Evolutionary conservation across 2,888 invertebrate genomes (phyloP), one percentile per base, ranked within the genome.

Genomic region (Cataglyphis altisquamis): DNA sequence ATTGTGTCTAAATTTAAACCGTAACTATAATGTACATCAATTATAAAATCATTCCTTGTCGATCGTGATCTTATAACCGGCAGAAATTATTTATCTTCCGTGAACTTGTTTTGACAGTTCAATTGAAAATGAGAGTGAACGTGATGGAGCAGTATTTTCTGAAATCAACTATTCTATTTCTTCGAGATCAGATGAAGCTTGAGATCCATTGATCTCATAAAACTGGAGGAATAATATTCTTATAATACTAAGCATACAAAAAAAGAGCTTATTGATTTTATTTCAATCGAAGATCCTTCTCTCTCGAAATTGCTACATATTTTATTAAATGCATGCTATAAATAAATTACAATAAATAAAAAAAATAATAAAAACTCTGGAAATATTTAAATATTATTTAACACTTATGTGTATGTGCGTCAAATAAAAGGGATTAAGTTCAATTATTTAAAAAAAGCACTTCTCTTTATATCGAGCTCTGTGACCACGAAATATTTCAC

Each of bases 401-500:
- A 67, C 29, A 32, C 25, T 25, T 25, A 25, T 45, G 10, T 41
- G 10, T 45, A 12, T 18, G 48, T 52, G n/a, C 48, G 18, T 52
- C 18, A 52, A 70, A 60, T 45, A 3, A 70, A 60, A 70, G 3
- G 12, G 12, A 4, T 78, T 15, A 45, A 77, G 21, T 57, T 70
- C 18, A 60, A 60, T 70, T 21, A 60, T 78, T 45, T 68, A 10
- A 68, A 68, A 60, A n/a, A 45, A 4, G 18, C 70, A n/a, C 8
- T 18, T 60, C 9, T 64, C 32, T 64, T 36, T 29, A 63, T 62
- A 36, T 64, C 85, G 89, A 92, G 88, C 90, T 81, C 81, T 90
- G 91, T 91, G 92, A 88, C 92, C 89, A 91, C 84, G 84, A 88
- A 90, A 92, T 86, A 91, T 92, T 89, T 92, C 91, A 92, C 91